Percentiles rank a stretch among this genome's conserved stretches.
Conservation (phyloP, 2,888 invertebrate species). For the Dorcus hopei region DNA sequence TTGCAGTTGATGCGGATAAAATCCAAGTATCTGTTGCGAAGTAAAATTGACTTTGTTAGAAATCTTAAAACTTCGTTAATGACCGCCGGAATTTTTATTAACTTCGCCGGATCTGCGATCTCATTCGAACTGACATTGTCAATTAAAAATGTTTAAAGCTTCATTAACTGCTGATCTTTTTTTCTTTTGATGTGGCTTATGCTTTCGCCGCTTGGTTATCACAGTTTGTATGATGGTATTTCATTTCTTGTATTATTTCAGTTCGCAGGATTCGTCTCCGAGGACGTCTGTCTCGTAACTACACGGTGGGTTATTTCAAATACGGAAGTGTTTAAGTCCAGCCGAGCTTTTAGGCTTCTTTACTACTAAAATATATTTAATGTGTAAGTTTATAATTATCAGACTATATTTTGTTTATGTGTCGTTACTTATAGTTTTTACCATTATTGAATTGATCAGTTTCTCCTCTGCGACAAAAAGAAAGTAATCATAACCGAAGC, state of each 20-base stretch:
- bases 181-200: too few species aligned
- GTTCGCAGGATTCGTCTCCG: slow-evolving; percentile 71
- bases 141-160: too few species aligned
- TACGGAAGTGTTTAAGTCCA: neutral
- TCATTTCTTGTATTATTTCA: slow-evolving; percentile 49
- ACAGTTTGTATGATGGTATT: neutral
- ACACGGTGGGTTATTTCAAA: slow-evolving; percentile 67
- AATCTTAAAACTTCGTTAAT: too few species aligned
- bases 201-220: too few species aligned
- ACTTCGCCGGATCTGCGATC: too few species aligned
- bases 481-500: too few species aligned
- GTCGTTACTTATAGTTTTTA: slow-evolving; percentile 32
- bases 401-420: slow-evolving; percentile 29
- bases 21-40: too few species aligned
- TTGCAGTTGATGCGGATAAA: too few species aligned
- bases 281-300: slow-evolving; percentile 78
- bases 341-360: slow-evolving; percentile 27
- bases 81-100: too few species aligned
- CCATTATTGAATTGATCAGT: slow-evolving; percentile 25
- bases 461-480: slow-evolving; percentile 16
- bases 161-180: too few species aligned
- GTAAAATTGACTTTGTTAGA: too few species aligned
- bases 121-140: too few species aligned
- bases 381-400: slow-evolving; percentile 31
- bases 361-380: slow-evolving; percentile 27